phyloP scores from a whole-genome alignment of 2,888 invertebrate genomes.

The Pemphredon lugubris region DNA sequence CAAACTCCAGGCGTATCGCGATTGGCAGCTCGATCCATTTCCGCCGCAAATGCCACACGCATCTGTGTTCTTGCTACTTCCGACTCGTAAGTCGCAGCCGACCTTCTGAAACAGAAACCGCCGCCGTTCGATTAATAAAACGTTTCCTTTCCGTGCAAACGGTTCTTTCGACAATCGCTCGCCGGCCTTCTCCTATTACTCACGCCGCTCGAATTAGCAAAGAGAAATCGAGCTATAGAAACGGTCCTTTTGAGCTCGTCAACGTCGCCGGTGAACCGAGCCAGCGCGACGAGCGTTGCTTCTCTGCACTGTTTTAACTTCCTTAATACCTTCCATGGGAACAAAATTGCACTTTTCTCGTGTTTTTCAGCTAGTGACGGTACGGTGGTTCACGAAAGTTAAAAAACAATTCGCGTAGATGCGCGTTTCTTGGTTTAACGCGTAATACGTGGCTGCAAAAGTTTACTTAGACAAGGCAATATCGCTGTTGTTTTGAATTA shows the following conservation, averaged over 20 bases:
- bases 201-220: conserved; percentile 20
- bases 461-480: too few relatives aligned
- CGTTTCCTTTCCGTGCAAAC: conserved; percentile 13
- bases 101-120: conserved; percentile 87
- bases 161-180: conserved; percentile 2
- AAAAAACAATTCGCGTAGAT: too few relatives aligned
- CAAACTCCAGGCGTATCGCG: conserved; percentile 94
- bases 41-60: conserved; percentile 96
- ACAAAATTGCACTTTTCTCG: too few relatives aligned
- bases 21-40: conserved; percentile 93
- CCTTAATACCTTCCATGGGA: too few relatives aligned
- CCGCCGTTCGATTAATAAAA: conserved; percentile 44
- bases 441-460: too few relatives aligned
- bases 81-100: conserved; percentile 95
- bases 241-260: conserved; percentile 2
- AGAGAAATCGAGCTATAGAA: conserved; percentile 33
- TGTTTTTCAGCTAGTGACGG: too few relatives aligned
- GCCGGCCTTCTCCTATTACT: conserved; percentile 28
- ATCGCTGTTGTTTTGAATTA: too few relatives aligned
- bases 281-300: too few relatives aligned
- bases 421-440: too few relatives aligned
- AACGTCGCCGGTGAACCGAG: neutral
- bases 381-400: too few relatives aligned
- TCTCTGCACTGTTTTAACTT: too few relatives aligned
- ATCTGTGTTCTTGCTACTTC: conserved; percentile 92